phyloP scores from a whole-genome alignment of 2,888 invertebrate genomes.

The Drosophila anomelani region DNA sequence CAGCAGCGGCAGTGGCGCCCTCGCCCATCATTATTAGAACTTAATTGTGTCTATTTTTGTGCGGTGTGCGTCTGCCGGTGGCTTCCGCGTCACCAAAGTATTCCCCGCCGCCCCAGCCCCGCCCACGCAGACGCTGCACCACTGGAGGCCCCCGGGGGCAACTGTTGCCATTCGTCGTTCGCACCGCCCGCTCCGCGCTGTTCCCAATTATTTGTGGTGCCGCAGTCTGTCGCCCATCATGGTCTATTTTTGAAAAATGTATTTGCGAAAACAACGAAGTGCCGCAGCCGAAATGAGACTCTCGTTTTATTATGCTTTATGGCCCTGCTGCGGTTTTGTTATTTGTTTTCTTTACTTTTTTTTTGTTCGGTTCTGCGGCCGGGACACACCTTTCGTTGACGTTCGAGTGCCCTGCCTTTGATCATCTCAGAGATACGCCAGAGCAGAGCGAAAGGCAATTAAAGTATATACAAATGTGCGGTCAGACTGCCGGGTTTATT shows the following conservation, averaged over 20 bases:
- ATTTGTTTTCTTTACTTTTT: conserved; percentile 10
- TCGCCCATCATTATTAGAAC: conserved; percentile 70
- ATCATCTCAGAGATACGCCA: conserved; percentile 47
- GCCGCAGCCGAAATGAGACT: conserved; percentile 55
- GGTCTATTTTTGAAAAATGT: conserved; percentile 76
- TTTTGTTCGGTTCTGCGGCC: conserved; percentile 31
- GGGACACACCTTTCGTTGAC: conserved; percentile 68
- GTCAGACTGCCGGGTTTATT: conserved; percentile 63
- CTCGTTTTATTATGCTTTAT: conserved; percentile 65
- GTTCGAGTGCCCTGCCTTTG: conserved; percentile 59
- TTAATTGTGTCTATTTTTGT: conserved; percentile 80
- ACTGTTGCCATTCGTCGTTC: conserved; percentile 38
- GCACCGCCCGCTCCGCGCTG: conserved; percentile 14
- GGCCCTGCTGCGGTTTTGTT: conserved; percentile 24
- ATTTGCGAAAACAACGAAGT: conserved; percentile 66
- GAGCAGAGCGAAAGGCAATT: conserved; percentile 56
- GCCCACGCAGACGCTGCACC: conserved; percentile 31
- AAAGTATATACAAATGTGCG: conserved; percentile 44
- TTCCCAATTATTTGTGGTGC: conserved; percentile 55
- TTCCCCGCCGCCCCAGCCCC: conserved; percentile 24
- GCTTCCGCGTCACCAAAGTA: conserved; percentile 52
- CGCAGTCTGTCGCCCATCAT: conserved; percentile 63
- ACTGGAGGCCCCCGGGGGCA: conserved; percentile 34
- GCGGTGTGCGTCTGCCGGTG: conserved; percentile 63
- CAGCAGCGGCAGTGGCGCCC: conserved; percentile 31